A percentile compares a stretch with the other conserved stretches of the same genome.
Evolutionary conservation across 2,797 vertebrate genomes (phyloP).

Genomic region (Cirrhinus mrigala): DNA sequence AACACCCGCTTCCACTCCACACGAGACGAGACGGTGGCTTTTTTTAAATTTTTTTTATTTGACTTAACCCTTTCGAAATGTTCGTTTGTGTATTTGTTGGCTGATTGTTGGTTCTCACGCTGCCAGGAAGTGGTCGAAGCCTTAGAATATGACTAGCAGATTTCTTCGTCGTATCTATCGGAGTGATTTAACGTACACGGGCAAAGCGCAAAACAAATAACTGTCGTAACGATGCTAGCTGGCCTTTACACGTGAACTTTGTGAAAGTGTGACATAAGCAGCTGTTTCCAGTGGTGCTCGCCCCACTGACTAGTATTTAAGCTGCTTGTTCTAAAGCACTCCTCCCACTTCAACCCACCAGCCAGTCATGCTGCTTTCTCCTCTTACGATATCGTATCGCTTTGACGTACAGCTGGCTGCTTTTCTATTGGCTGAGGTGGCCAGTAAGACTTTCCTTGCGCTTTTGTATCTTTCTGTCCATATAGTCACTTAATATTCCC

Average conservation of each 20-base stretch:
- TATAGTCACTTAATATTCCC: slow-evolving; percentile 38
- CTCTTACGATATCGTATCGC: slow-evolving; percentile 52
- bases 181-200: slow-evolving; percentile 28
- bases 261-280: slow-evolving; percentile 58
- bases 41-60: not conserved
- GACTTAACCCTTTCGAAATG: slow-evolving; percentile 5
- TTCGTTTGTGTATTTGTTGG: slow-evolving; percentile 21
- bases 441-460: slow-evolving; percentile 47
- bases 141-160: slow-evolving; percentile 55
- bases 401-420: slow-evolving; percentile 56
- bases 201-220: slow-evolving; percentile 28
- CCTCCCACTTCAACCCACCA: slow-evolving; percentile 60
- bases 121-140: slow-evolving; percentile 52
- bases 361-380: slow-evolving; percentile 61
- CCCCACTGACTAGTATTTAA: slow-evolving; percentile 66
- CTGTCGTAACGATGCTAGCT: slow-evolving; percentile 52
- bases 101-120: slow-evolving; percentile 48
- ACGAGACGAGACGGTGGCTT: not conserved
- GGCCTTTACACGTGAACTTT: slow-evolving; percentile 54
- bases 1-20: not conserved
- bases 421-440: slow-evolving; percentile 43
- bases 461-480: slow-evolving; percentile 54
- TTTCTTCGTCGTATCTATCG: slow-evolving; percentile 44
- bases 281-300: slow-evolving; percentile 56
- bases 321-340: slow-evolving; percentile 74